Base-by-base conservation (phyloP, 2,797 vertebrate species). In the Ambastaia sidthimunki region DNA sequence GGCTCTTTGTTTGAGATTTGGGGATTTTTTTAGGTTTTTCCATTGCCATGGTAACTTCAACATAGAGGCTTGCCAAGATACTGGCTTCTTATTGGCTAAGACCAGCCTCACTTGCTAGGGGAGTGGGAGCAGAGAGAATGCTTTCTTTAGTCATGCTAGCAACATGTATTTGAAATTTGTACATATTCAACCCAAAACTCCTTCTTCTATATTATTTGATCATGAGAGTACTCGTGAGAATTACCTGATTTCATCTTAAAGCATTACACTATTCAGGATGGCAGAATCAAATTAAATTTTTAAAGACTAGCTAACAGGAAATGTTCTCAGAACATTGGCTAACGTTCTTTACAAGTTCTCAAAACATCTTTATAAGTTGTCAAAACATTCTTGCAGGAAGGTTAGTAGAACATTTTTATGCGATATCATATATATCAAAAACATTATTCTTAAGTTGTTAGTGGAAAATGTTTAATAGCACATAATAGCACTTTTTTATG, bases 41-140 rank as follows among this genome's bases (percentile, higher is more conserved):
- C 68, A 93, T 94, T 94, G 90, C 92, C 92, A 87, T 91, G 91
- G 92, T 91, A 94, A 94, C 92, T 75, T 85, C 78, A 84, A 85
- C 82, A 86, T 84, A 85, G 66, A 68, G 55, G 54, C 87, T 83
- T 85, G 84, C 84, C 81, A 87, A 90, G 87, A 87, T 89, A 80
- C 85, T 89, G 82, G 81, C 80, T 84, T 91, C 85, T 87, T 80
- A 82, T 85, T 84, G 88, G 82, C 85, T 82, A 63, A 84, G 77
- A 85, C 85, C 41, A 84, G 84, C 78, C 79, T 82, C 54, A 86
- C 87, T 91, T 90, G 85, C 86, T 88, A 87, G 89, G 67, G 74
- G 81, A 89, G 88, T 88, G 80, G 89, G 90, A 87, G 87, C 88
- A 89, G 84, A 88, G 78, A 62, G 83, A 80, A 85, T 79, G 82